Percentiles rank a stretch among this genome's conserved stretches.
phyloP scores from a whole-genome alignment of 2,113 vertebrate species.

The Megaceryle torquata region DNA sequence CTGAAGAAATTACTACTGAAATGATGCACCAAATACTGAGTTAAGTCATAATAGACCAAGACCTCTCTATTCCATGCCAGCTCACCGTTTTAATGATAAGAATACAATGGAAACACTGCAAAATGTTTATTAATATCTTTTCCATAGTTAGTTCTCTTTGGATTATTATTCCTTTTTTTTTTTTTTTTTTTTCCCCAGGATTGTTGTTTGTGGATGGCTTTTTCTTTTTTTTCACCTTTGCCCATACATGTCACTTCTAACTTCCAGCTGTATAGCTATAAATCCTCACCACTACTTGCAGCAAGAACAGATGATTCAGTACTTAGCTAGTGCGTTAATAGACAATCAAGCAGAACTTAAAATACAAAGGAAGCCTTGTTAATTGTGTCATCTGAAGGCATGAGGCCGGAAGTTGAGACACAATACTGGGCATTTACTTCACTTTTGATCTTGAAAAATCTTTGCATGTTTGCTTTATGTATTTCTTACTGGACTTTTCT shows the following conservation, averaged over 20 bases:
- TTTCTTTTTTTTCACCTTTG: neutral
- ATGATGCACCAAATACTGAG: neutral
- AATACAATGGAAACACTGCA: neutral
- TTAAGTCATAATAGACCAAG: neutral
- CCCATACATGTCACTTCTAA: neutral
- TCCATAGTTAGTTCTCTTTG: neutral
- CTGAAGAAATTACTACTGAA: neutral
- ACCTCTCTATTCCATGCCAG: neutral
- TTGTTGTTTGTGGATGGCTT: neutral
- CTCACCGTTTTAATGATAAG: neutral
- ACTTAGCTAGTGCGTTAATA: neutral
- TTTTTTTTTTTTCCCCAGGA: neutral
- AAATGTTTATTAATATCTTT: neutral
- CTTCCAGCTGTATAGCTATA: neutral
- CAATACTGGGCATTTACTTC: slow-evolving; percentile 33
- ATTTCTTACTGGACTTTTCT: neutral
- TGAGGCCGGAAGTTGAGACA: slow-evolving; percentile 42
- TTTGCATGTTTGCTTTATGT: neutral
- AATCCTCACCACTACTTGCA: neutral
- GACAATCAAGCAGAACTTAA: neutral
- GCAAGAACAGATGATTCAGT: slow-evolving; percentile 2
- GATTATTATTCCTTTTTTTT: neutral
- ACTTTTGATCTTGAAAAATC: slow-evolving; percentile 37
- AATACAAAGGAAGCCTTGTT: slow-evolving; percentile 53
- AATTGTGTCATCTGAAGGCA: slow-evolving; percentile 20